Conservation (phyloP, 2,888 invertebrate genomes). For the Platycheirus rosarum region DNA sequence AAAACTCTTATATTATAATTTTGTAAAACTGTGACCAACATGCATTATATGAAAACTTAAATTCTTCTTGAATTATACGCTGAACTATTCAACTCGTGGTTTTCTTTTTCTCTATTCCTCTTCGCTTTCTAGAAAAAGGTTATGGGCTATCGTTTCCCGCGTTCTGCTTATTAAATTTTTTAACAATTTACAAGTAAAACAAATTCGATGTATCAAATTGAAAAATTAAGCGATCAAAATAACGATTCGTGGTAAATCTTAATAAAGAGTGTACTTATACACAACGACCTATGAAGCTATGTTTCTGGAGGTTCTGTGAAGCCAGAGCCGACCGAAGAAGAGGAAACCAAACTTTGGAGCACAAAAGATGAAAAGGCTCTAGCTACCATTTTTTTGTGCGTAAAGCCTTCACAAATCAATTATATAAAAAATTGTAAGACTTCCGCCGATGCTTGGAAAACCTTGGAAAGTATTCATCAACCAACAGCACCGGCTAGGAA, state of each 20-base stretch:
- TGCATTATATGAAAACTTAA: not conserved
- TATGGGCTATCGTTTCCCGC: no score
- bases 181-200: no score
- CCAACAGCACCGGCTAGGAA: conserved; percentile 57
- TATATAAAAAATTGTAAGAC: conserved; percentile 64
- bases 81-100: not conserved
- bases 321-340: not conserved
- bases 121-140: no score
- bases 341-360: conserved; percentile 9
- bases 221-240: no score
- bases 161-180: no score
- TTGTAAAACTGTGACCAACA: no score
- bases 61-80: not conserved
- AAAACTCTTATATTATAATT: no score
- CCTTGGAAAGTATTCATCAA: conserved; percentile 25
- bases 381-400: conserved; percentile 24
- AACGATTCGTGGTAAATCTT: no score
- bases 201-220: no score
- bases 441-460: conserved; percentile 49
- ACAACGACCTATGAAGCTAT: not conserved
- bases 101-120: no score
- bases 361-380: conserved; percentile 36
- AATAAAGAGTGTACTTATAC: not conserved
- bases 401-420: conserved; percentile 44
- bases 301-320: not conserved